Percentiles rank a stretch among this genome's conserved stretches.
These are phyloP conservation scores for Trachurus trachurus DNA, from an alignment of 2,797 vertebrate genomes.

Conservation along the genomic window DNA sequence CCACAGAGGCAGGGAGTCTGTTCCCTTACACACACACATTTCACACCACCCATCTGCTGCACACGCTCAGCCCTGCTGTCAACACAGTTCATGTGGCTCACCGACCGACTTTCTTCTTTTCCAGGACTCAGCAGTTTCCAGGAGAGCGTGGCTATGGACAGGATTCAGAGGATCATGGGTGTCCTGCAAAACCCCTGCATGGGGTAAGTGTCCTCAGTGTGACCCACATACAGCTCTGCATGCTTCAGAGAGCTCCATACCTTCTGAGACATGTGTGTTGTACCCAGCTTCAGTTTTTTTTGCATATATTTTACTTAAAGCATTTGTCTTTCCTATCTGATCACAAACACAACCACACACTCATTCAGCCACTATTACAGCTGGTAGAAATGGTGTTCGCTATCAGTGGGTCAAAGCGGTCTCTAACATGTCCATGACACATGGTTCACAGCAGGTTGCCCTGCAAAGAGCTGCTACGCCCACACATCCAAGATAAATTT, in stretches of 20 bases:
- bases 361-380: not conserved
- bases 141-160: slow-evolving; percentile 89
- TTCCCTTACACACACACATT: slow-evolving; percentile 65
- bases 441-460: slow-evolving; percentile 68
- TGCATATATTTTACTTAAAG: slow-evolving; percentile 10
- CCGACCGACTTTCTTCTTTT: slow-evolving; percentile 71
- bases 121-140: slow-evolving; percentile 90
- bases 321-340: not conserved
- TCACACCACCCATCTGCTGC: slow-evolving; percentile 79
- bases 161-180: slow-evolving; percentile 90
- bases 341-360: slow-evolving; percentile 1
- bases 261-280: not conserved
- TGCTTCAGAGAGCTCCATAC: not conserved
- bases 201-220: slow-evolving; percentile 80
- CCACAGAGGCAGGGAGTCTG: slow-evolving; percentile 73
- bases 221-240: slow-evolving; percentile 32
- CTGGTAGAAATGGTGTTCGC: slow-evolving; percentile 9
- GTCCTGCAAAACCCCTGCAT: slow-evolving; percentile 88
- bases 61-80: slow-evolving; percentile 75
- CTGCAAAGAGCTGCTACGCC: slow-evolving; percentile 44
- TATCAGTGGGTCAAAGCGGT: slow-evolving; percentile 47
- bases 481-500: slow-evolving; percentile 66
- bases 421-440: slow-evolving; percentile 60
- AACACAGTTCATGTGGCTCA: slow-evolving; percentile 62
- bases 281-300: no score